A percentile compares a stretch with the other conserved stretches of the same genome.
Evolutionary conservation across 2,888 invertebrate species (phyloP).

Genomic region (Cerceris rybyensis): DNA sequence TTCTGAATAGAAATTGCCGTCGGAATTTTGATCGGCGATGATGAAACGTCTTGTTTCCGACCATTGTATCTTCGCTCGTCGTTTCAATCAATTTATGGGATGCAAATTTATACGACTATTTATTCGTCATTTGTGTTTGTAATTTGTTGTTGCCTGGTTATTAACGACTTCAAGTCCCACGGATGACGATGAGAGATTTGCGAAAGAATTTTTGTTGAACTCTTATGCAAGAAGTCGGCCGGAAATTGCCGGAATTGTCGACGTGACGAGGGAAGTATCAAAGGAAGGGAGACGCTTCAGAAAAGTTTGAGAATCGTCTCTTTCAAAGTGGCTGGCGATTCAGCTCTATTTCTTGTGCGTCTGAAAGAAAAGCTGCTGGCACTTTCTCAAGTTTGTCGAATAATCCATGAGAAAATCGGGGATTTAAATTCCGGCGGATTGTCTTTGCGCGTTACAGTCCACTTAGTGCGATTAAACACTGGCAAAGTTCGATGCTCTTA

Average conservation of each 20-base stretch:
- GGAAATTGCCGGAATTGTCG: neutral
- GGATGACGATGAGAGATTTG: too few species aligned
- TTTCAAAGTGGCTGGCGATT: constrained; percentile 48
- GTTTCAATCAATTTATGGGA: neutral
- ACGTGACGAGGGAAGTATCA: neutral
- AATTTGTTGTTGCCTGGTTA: too few species aligned
- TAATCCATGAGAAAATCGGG: neutral
- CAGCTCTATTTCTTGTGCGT: constrained; percentile 27
- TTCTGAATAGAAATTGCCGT: constrained; percentile 40
- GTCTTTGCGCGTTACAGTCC: neutral
- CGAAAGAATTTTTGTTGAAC: too few species aligned
- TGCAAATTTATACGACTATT: constrained; percentile 1
- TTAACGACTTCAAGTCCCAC: too few species aligned
- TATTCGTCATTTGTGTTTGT: neutral
- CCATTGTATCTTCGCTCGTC: constrained; percentile 1
- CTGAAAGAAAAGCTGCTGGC: constrained; percentile 46
- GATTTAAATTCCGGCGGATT: constrained; percentile 31
- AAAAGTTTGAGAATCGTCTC: constrained; percentile 39
- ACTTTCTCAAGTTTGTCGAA: constrained; percentile 31
- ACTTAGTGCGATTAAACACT: constrained; percentile 26
- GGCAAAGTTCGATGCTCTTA: neutral
- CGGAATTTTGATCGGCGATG: constrained; percentile 38
- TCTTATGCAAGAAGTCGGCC: neutral
- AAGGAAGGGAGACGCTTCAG: neutral
- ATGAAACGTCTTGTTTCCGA: neutral